Base-by-base conservation (phyloP, 37 sponge, comb jelly and placozoan genomes). In the Haliclona indistincta region DNA sequence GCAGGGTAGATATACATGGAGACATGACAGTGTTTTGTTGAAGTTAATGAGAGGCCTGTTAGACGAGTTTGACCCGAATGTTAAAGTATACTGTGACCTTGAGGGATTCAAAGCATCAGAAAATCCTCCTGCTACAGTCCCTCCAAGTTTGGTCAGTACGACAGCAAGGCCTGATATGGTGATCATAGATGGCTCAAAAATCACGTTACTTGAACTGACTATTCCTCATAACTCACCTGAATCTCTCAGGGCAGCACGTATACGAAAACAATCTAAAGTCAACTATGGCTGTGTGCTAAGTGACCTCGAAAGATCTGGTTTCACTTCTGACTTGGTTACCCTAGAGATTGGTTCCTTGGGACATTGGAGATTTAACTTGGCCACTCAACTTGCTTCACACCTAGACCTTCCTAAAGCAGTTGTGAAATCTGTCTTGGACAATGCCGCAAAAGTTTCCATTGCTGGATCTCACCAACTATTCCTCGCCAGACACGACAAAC, bases 291-390 rank as follows among this genome's bases (percentile, higher is more conserved):
- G 30, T n/a, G 26, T 74, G 39, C 19, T 22, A 1, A 60, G 37
- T 56, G 75, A 74, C 28, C 63, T 74, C 23, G 47, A 56, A 32
- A 38, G 62, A 22, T 43, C 10, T 32, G 75, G 75, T 10, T 22
- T 74, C 22, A 41, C 19, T 30, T 33, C 25, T 37, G 20, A 60
- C 22, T 74, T 54, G 2, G 39, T 54, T 43, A 74, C 75, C 40
- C 39, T 74, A 34, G 75, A 74, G 38, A 74, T 74, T 22, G 62
- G 75, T 74, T 56, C 43, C 42, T 60, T 74, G 37, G 75, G 63
- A 35, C 75, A 60, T 60, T 34, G 13, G n/a, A n/a, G n/a, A 17
- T 47, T 47, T 47, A 10, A 10, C 10, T 10, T 47, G 10, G 13
- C 10, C 13, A 10, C 51, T 47, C 51, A 10, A 17, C 51, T 15